A percentile compares a stretch with the other conserved stretches of the same genome.
phyloP scores from a whole-genome alignment of 2,797 vertebrate species.

The Tauraco hartlaubi region DNA sequence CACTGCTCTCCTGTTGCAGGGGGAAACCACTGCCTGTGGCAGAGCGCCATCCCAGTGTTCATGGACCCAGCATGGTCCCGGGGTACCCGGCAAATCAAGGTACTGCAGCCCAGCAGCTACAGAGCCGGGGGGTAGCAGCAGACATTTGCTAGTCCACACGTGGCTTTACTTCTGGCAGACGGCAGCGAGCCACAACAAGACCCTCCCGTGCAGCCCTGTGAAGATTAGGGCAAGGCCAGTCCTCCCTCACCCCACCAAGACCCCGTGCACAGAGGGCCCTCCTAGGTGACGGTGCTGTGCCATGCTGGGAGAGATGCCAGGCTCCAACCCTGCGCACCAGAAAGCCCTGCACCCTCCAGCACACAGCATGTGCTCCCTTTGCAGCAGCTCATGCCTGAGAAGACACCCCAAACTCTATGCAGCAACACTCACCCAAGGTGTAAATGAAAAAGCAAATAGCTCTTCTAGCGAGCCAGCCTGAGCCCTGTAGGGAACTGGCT shows the following conservation, averaged over 20 bases:
- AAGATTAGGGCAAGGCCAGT: not conserved
- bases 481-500: conserved; percentile 30
- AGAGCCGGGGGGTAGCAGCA: not conserved
- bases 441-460: conserved; percentile 67
- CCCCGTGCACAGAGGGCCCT: not conserved
- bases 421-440: conserved; percentile 52
- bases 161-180: not conserved
- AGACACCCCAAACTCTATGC: not conserved
- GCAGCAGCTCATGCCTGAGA: not conserved
- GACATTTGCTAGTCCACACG: not conserved
- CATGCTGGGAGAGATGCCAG: not conserved
- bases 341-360: not conserved
- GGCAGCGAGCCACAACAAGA: not conserved
- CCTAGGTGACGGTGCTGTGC: not conserved
- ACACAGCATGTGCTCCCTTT: accelerated
- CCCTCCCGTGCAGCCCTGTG: accelerated
- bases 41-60: not conserved
- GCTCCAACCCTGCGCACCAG: not conserved
- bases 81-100: not conserved
- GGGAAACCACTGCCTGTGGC: not conserved
- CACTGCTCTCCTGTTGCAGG: not conserved
- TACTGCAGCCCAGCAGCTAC: not conserved
- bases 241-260: not conserved
- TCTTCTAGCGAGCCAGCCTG: not conserved
- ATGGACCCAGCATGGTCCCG: accelerated